Evolutionary conservation across 2,797 vertebrate species (phyloP).

Genomic region (Diplodus sargus): DNA sequence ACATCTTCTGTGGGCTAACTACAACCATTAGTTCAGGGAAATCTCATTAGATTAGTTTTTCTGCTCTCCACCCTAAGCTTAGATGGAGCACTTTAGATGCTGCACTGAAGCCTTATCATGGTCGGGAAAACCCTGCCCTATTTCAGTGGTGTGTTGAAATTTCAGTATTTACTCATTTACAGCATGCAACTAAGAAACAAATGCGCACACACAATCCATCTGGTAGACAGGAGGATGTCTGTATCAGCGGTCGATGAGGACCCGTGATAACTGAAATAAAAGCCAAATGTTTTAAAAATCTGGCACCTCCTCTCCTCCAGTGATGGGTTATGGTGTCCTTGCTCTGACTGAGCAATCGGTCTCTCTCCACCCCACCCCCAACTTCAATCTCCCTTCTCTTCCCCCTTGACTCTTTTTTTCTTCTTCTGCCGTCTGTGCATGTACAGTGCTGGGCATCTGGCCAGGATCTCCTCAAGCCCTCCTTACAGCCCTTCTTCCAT

Average conservation of each 20-base stretch:
- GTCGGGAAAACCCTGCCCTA: too few relatives aligned
- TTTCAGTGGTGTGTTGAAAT: neutral
- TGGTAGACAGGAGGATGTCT: constrained; percentile 16
- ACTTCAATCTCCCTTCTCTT: constrained; percentile 22
- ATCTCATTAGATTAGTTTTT: too few relatives aligned
- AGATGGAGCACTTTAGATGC: too few relatives aligned
- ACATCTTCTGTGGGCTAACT: too few relatives aligned
- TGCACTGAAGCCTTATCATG: too few relatives aligned
- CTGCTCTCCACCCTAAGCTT: too few relatives aligned
- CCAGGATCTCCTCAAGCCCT: constrained; percentile 56
- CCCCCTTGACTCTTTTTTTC: constrained; percentile 1
- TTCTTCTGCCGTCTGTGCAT: constrained; percentile 46
- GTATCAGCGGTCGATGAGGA: constrained; percentile 1
- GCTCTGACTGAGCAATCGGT: constrained; percentile 47
- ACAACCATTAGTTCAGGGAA: too few relatives aligned
- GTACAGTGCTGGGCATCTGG: constrained; percentile 50
- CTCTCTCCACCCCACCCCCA: constrained; percentile 41
- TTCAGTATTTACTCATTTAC: neutral
- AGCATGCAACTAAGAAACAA: neutral
- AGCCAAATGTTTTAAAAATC: constrained; percentile 32
- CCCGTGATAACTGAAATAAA: neutral
- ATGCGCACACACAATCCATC: neutral
- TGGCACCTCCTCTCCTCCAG: constrained; percentile 16
- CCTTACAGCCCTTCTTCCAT: constrained; percentile 34
- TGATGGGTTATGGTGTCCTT: constrained; percentile 40